These are phyloP conservation scores for Lampris megalopsis DNA, from an alignment of 2,113 vertebrate species.

Conservation along the genomic window DNA sequence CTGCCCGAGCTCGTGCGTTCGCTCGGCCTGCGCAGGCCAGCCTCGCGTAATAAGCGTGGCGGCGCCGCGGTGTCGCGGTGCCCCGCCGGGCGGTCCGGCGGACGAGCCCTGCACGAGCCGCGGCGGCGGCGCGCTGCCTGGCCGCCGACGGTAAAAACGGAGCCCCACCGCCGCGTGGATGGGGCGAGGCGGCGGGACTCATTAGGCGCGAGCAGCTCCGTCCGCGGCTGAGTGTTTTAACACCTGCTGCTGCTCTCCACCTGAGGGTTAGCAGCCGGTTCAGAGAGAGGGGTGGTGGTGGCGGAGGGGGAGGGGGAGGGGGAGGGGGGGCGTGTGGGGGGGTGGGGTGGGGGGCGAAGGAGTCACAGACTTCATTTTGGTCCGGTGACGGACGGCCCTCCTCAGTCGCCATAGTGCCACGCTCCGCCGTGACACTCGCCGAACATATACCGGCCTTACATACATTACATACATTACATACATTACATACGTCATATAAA, in stretches of 20 bases:
- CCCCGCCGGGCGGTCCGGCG: no score
- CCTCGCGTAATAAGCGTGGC: no score
- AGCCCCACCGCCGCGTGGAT: conserved; percentile 67
- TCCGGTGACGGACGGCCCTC: conserved; percentile 69
- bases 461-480: not conserved
- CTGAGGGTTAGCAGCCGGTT: conserved; percentile 66
- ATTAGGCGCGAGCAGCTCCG: conserved; percentile 76
- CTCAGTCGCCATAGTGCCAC: conserved; percentile 58
- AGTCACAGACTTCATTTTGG: conserved; percentile 76
- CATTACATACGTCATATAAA: not conserved
- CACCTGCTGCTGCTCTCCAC: conserved; percentile 84
- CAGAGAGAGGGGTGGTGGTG: conserved; percentile 58
- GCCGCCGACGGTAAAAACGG: conserved; percentile 83
- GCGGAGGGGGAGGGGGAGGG: conserved; percentile 11
- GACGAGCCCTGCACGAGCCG: no score
- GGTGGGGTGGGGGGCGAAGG: conserved; percentile 41
- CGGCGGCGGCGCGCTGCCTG: conserved; percentile 83
- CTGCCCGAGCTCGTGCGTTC: no score
- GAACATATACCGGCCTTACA: conserved; percentile 38
- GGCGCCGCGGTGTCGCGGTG: no score
- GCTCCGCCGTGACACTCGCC: conserved; percentile 68
- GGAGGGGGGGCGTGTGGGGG: conserved; percentile 20
- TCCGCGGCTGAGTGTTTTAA: conserved; percentile 82
- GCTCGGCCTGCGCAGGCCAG: no score
- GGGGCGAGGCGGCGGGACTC: conserved; percentile 70